These are phyloP conservation scores for Rhabditoides inermis DNA, from an alignment of 2,888 invertebrate species.

Conservation along the genomic window DNA sequence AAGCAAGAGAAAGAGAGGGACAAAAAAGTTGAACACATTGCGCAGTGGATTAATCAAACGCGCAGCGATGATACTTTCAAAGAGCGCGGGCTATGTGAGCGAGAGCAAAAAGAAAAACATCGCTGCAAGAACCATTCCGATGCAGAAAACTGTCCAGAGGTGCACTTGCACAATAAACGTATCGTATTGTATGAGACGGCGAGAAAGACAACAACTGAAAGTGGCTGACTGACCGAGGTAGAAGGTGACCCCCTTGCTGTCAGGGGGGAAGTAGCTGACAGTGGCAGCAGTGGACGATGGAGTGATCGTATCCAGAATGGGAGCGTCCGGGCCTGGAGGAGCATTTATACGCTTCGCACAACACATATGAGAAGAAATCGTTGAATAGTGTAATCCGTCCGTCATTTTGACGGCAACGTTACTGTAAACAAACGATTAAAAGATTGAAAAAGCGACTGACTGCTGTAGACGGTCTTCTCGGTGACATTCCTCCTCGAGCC, in stretches of 20 bases:
- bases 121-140: too few species aligned
- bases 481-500: slow-evolving; percentile 27
- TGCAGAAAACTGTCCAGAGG: background rate
- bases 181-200: background rate
- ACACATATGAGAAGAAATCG: background rate
- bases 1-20: too few species aligned
- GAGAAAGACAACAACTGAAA: background rate
- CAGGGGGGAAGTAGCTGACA: slow-evolving; percentile 39
- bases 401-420: too few species aligned
- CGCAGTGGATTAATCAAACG: too few species aligned
- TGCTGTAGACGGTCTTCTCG: slow-evolving; percentile 29
- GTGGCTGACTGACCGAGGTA: slow-evolving; percentile 13
- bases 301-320: slow-evolving; percentile 36
- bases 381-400: background rate
- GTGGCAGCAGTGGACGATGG: slow-evolving; percentile 39
- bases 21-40: too few species aligned
- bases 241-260: slow-evolving; percentile 23
- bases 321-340: slow-evolving; percentile 37
- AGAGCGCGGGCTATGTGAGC: too few species aligned
- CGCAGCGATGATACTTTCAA: too few species aligned
- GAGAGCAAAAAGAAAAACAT: too few species aligned
- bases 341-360: background rate
- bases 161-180: background rate
- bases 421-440: too few species aligned
- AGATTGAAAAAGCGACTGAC: slow-evolving; percentile 20